phyloP scores from a whole-genome alignment of 2,797 vertebrate genomes.

The Lepus oiostolus region DNA sequence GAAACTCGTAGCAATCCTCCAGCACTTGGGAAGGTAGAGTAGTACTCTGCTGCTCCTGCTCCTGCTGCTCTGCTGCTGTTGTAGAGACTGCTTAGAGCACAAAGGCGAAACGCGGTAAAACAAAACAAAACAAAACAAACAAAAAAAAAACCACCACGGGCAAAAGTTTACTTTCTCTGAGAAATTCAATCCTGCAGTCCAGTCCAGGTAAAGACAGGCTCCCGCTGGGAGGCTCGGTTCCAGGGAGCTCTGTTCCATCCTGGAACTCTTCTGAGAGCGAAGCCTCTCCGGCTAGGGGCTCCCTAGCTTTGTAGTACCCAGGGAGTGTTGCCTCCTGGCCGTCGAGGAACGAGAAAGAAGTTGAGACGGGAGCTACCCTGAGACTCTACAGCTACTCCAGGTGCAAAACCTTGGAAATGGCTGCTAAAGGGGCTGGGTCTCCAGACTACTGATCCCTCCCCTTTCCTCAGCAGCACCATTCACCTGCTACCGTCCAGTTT shows the following conservation, averaged over 20 bases:
- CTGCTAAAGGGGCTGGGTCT: conserved; percentile 59
- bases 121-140: background rate
- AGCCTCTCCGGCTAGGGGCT: background rate
- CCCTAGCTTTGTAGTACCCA: background rate
- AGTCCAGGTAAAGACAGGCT: background rate
- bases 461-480: conserved; percentile 12
- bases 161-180: conserved; percentile 72
- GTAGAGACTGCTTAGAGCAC: background rate
- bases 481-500: conserved; percentile 77
- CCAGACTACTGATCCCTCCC: conserved; percentile 19
- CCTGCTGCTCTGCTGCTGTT: no score
- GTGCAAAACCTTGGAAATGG: conserved; percentile 48
- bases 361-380: background rate
- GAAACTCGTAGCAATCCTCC: background rate
- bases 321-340: accelerated
- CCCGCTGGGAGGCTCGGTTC: background rate
- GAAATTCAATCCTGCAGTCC: background rate
- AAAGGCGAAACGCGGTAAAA: background rate
- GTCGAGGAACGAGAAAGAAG: background rate
- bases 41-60: background rate
- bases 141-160: background rate
- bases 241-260: background rate
- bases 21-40: background rate
- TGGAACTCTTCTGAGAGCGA: background rate
- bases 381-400: accelerated